Evolutionary conservation across 2,797 vertebrate genomes (phyloP), one percentile per base, ranked within the genome.

Genomic region (Liparis tanakae): DNA sequence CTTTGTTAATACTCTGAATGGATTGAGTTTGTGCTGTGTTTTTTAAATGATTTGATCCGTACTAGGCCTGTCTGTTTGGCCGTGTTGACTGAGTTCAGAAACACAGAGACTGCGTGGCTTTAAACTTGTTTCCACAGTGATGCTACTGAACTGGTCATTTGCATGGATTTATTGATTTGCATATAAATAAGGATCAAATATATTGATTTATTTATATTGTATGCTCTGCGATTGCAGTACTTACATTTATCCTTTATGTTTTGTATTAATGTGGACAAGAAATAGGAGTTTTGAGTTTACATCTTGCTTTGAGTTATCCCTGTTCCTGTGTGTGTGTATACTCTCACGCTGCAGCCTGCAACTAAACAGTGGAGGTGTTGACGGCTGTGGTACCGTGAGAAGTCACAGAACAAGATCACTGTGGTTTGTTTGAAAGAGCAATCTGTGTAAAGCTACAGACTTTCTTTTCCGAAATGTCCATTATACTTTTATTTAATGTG

Each of bases 351-450:
- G 70, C 51, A 48, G 56, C 25, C 34, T 57, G 54, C 37, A 74
- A n/a, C 51, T 72, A 71, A 64, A 74, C 60, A 44, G 20, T 22
- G 10, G 15, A 41, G 13, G 33, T 63, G 82, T 34, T 79, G 71
- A 85, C 43, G 69, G 57, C 9, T 58, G 18, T 54, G 14, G 46
- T 25, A 48, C 25, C 73, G n/a, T 39, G 33, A 72, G 46, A 72
- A 64, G 57, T 76, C 39, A 60, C 61, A 60, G n/a, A 80, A n/a
- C 9, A 37, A 64, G 20, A 43, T 68, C 34, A 41, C 41, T 70
- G 66, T 53, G 37, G 12, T 67, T 74, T 72, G 33, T 64, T 41
- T 41, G 2, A 43, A 70, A 18, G 1, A 43, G 20, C 8, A 53
- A 46, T 59, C 9, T 54, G 17, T 62, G 44, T 50, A 8, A 10